Evolutionary conservation across 2,888 invertebrate species (phyloP).

Genomic region (Cartodere bifasciata): DNA sequence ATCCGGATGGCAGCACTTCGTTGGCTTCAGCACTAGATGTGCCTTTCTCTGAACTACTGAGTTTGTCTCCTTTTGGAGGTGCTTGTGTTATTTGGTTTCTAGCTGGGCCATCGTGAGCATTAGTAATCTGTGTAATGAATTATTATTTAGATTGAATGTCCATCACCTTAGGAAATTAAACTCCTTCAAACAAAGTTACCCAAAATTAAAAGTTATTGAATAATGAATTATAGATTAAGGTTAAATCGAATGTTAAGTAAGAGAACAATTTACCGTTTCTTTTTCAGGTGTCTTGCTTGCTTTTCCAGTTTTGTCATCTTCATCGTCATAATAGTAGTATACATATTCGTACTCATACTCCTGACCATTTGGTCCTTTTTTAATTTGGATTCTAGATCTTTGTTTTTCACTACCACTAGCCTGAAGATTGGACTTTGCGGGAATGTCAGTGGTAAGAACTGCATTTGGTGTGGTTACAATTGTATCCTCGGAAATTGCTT

Average conservation of each 20-base stretch:
- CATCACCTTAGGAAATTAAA: background rate
- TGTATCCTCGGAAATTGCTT: slow-evolving; percentile 19
- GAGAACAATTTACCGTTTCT: slow-evolving; percentile 3
- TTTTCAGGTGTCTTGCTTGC: slow-evolving; percentile 5
- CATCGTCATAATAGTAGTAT: slow-evolving; percentile 82
- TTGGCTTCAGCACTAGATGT: slow-evolving; percentile 47
- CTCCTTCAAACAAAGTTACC: too few relatives aligned
- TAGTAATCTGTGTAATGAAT: slow-evolving; percentile 24
- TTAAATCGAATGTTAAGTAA: too few relatives aligned
- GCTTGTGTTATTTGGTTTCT: slow-evolving; percentile 39
- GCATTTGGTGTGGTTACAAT: slow-evolving; percentile 39
- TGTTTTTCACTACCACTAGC: slow-evolving; percentile 54
- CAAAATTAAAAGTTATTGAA: too few relatives aligned
- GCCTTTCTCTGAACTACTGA: slow-evolving; percentile 17
- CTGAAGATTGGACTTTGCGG: slow-evolving; percentile 39
- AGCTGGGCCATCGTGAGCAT: slow-evolving; percentile 49
- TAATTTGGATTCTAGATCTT: slow-evolving; percentile 66
- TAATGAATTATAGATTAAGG: too few relatives aligned
- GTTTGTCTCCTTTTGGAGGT: slow-evolving; percentile 35
- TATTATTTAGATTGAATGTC: background rate
- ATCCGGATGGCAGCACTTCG: slow-evolving; percentile 45
- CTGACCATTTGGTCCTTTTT: slow-evolving; percentile 80
- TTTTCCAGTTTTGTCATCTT: slow-evolving; percentile 55
- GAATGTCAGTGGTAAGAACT: slow-evolving; percentile 38
- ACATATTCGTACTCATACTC: slow-evolving; percentile 88